Conservation (phyloP, 35 echinoderm and acorn worm species). For the Lytechinus pictus region DNA sequence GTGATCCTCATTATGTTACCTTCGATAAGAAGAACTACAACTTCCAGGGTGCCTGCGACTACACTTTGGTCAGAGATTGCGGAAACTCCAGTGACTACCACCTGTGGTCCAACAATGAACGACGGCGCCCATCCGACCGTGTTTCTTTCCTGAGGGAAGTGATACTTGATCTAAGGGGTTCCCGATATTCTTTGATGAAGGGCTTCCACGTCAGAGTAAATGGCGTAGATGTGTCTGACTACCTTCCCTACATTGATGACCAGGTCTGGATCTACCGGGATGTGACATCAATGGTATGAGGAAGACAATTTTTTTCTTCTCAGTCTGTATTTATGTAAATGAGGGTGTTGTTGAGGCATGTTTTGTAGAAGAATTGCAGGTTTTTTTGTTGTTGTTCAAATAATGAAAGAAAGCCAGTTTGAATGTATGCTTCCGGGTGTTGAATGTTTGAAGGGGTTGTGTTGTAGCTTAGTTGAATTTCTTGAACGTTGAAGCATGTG, state of each 20-base stretch:
- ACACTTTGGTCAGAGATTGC: slow-evolving; percentile 79
- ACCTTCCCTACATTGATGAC: slow-evolving; percentile 25
- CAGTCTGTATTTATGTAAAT: not conserved
- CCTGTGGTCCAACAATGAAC: slow-evolving; percentile 64
- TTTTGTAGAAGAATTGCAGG: no score
- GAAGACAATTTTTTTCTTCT: no score
- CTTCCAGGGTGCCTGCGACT: slow-evolving; percentile 87
- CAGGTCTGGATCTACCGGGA: slow-evolving; percentile 9
- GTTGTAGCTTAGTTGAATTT: no score
- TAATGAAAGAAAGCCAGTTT: not conserved
- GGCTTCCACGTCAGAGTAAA: slow-evolving; percentile 62
- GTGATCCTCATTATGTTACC: slow-evolving; percentile 78
- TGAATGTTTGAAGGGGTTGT: no score
- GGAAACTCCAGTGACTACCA: slow-evolving; percentile 47
- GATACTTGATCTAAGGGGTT: slow-evolving; percentile 35
- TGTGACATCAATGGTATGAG: slow-evolving; percentile 21
- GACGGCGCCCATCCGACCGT: slow-evolving; percentile 38
- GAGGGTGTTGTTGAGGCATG: no score
- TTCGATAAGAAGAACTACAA: slow-evolving; percentile 70
- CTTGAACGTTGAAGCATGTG: no score
- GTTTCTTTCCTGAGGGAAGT: slow-evolving; percentile 72
- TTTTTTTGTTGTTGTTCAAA: not conserved
- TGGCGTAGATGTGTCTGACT: slow-evolving; percentile 38
- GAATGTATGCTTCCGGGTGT: no score
- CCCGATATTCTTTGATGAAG: slow-evolving; percentile 53